Evolutionary conservation across 1,140 invertebrate genomes (phyloP), one percentile per base, ranked within the genome.

Genomic region (Drosophila tsacasi): DNA sequence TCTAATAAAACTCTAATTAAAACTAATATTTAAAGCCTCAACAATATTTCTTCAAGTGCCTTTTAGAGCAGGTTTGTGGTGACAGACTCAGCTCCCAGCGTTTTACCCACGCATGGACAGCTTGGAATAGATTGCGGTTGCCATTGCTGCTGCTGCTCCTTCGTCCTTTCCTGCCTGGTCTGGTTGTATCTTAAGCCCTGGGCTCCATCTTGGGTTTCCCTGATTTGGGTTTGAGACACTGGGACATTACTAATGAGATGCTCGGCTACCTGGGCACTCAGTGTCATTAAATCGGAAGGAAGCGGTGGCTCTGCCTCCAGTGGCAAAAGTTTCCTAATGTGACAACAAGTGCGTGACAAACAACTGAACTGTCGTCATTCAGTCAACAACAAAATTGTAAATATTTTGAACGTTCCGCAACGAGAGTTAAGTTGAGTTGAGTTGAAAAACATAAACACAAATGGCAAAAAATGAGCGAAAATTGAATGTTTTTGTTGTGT

Each of bases 401-500:
- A 89, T 90, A 89, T 89, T 79, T 90, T 80, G 62, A 68, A 68
- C 68, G 47, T 57, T 72, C 21, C 35, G 69, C 54, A 69, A 39
- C 61, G 21, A 61, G 37, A 66, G 54, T 57, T 57, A 37, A 37
- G 54, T 57, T n/a, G 21, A 39, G 54, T 57, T 39, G n/a, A 65
- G 46, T 71, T 71, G 67, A 50, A 79, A 42, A 61, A 52, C 44
- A 68, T 75, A 73, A 85, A 77, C 42, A 73, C 49, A 62, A 61
- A 62, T 39, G 42, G 49, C 12, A 50, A 58, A 40, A 79, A 64
- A 52, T 37, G 32, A 39, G 65, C 40, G 63, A 66, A 76, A 87
- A 69, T 79, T 82, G 68, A 76, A 80, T 84, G 84, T 83, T 89
- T 76, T 87, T 87, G 62, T 87, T 87, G 61, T 79, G 66, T 27